A percentile compares a stretch with the other conserved stretches of the same genome.
These are phyloP conservation scores for Onthophagus sagittarius DNA, from an alignment of 2,888 invertebrate species.

Conservation along the genomic window DNA sequence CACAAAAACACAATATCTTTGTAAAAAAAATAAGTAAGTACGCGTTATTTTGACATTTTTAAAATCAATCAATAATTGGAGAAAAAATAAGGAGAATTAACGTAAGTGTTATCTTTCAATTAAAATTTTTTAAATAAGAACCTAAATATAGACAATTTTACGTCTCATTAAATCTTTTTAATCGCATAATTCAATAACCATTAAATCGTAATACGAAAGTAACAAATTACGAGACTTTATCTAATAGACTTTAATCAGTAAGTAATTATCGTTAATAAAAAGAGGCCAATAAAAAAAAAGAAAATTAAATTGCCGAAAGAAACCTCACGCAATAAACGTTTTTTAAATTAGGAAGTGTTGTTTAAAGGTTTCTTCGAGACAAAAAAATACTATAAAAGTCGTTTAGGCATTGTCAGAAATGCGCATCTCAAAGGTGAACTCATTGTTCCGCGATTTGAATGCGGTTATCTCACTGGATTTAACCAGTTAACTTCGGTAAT, in stretches of 20 bases:
- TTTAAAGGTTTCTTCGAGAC: not conserved
- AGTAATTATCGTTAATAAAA: no score
- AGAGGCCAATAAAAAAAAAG: not conserved
- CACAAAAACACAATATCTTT: not conserved
- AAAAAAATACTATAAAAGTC: not conserved
- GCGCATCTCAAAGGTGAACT: not conserved
- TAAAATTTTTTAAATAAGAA: no score
- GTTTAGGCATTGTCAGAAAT: not conserved
- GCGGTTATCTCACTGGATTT: not conserved
- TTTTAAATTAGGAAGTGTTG: not conserved
- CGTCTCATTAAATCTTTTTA: no score
- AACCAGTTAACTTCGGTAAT: not conserved
- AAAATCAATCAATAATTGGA: no score
- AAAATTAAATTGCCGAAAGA: not conserved
- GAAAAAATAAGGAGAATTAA: no score
- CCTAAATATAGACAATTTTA: no score
- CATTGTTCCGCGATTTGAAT: not conserved
- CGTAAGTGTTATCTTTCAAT: no score
- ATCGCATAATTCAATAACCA: no score
- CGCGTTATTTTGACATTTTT: no score
- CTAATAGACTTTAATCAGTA: no score
- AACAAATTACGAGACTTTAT: no score
- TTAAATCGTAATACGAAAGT: no score
- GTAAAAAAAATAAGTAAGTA: not conserved
- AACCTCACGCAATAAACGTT: not conserved